phyloP scores from a whole-genome alignment of 2,113 vertebrate species.

The Zingel zingel region DNA sequence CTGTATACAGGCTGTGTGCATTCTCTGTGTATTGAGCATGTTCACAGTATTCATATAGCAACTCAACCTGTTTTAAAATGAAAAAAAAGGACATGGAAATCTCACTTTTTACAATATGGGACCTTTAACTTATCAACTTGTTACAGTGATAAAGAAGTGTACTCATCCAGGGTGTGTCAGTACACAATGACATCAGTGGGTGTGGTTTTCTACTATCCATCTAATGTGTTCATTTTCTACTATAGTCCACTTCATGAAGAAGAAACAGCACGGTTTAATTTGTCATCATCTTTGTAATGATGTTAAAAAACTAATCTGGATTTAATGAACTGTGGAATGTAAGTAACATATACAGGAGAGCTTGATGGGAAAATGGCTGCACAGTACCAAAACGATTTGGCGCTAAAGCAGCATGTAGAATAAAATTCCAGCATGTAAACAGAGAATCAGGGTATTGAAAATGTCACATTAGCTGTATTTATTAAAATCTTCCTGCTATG shows the following conservation, averaged over 20 bases:
- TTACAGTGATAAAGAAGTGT: not conserved
- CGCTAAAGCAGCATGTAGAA: not conserved
- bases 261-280: slow-evolving; percentile 14
- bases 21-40: too few relatives aligned
- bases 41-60: too few relatives aligned
- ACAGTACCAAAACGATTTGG: not conserved
- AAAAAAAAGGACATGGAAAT: too few relatives aligned
- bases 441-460: slow-evolving; percentile 35
- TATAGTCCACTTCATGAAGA: slow-evolving; percentile 5
- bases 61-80: too few relatives aligned
- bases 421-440: slow-evolving; percentile 40
- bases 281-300: slow-evolving; percentile 18
- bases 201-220: not conserved
- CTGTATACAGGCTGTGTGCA: too few relatives aligned
- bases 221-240: not conserved
- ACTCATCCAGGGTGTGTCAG: not conserved
- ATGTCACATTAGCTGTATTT: slow-evolving; percentile 60
- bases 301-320: slow-evolving; percentile 16
- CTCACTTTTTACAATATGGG: too few relatives aligned
- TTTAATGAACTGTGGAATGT: slow-evolving; percentile 38
- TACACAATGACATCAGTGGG: not conserved
- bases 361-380: not conserved
- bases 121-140: not conserved
- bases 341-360: slow-evolving; percentile 1
- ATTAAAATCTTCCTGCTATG: slow-evolving; percentile 58